These are phyloP conservation scores for Andrena cerasifolii DNA, from an alignment of 1,140 invertebrate species.

Conservation along the genomic window DNA sequence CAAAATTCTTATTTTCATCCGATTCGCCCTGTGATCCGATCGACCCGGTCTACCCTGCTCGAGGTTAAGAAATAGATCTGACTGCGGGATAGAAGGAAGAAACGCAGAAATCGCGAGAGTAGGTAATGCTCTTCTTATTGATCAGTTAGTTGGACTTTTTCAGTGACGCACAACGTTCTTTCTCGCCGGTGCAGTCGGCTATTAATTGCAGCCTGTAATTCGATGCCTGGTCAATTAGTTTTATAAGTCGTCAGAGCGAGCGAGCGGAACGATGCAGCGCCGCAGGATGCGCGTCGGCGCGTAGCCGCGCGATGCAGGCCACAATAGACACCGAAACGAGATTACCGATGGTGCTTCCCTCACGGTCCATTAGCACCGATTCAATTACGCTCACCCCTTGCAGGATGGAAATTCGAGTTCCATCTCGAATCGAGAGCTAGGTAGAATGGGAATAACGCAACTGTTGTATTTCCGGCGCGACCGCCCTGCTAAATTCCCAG, in stretches of 20 bases:
- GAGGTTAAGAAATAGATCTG: too few species aligned
- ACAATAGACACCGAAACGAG: conserved; percentile 56
- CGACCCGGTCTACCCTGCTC: too few species aligned
- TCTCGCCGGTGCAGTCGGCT: too few species aligned
- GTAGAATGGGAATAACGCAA: conserved; percentile 15
- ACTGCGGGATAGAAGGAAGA: too few species aligned
- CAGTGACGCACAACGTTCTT: too few species aligned
- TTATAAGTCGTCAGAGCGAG: background rate
- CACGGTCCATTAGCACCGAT: conserved; percentile 47
- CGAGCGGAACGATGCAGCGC: background rate
- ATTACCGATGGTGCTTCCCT: conserved; percentile 48
- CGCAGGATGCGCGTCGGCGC: background rate
- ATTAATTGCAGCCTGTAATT: background rate
- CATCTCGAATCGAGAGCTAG: conserved; percentile 15
- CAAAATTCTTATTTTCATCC: too few species aligned
- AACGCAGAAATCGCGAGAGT: too few species aligned
- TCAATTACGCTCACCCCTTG: conserved; percentile 49
- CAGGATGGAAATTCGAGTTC: conserved; percentile 21
- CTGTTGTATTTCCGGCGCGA: conserved; percentile 21
- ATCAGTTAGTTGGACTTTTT: too few species aligned
- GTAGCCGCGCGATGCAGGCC: background rate
- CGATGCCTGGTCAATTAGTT: conserved; percentile 4
- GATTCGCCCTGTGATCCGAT: too few species aligned
- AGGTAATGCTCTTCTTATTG: too few species aligned
- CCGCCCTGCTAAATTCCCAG: too few species aligned